phyloP scores from a whole-genome alignment of 2,797 vertebrate species.

The Malacoctenus gilli region DNA sequence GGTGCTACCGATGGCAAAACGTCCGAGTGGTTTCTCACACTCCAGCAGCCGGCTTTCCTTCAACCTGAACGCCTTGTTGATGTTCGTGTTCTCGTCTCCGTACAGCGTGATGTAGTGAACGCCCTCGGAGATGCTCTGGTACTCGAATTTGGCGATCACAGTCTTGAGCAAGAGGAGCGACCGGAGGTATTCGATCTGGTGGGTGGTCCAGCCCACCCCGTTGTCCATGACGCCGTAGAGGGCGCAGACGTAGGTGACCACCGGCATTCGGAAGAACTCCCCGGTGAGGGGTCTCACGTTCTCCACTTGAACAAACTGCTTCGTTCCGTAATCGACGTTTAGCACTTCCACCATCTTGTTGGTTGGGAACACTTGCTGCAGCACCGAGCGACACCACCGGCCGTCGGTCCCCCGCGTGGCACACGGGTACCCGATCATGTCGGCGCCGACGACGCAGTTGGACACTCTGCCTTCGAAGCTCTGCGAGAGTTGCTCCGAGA shows the following conservation, averaged over 20 bases:
- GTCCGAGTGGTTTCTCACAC: slow-evolving; percentile 53
- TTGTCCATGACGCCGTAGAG: slow-evolving; percentile 86
- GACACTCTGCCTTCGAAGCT: slow-evolving; percentile 68
- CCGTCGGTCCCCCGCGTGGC: slow-evolving; percentile 87
- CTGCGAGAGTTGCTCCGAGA: slow-evolving; percentile 84
- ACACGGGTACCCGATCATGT: slow-evolving; percentile 86
- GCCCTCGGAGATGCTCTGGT: slow-evolving; percentile 88
- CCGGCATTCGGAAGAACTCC: slow-evolving; percentile 91
- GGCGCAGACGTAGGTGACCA: slow-evolving; percentile 90
- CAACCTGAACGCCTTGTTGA: slow-evolving; percentile 85
- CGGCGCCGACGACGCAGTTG: slow-evolving; percentile 60
- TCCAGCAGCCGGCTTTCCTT: slow-evolving; percentile 66
- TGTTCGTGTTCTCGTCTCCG: slow-evolving; percentile 83
- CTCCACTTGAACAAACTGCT: slow-evolving; percentile 82
- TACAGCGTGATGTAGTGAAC: slow-evolving; percentile 89
- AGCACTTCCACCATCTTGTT: slow-evolving; percentile 83
- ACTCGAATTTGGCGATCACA: slow-evolving; percentile 86
- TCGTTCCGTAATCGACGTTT: slow-evolving; percentile 90
- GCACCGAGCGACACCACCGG: slow-evolving; percentile 86
- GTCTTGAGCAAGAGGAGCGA: slow-evolving; percentile 82
- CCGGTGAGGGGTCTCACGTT: slow-evolving; percentile 81
- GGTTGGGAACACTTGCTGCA: slow-evolving; percentile 77
- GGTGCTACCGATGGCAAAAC: slow-evolving; percentile 45
- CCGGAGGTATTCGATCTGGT: slow-evolving; percentile 82
- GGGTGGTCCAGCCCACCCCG: slow-evolving; percentile 84